phyloP scores from a whole-genome alignment of 2,888 invertebrate genomes.

The Pristionchus japonicus region DNA sequence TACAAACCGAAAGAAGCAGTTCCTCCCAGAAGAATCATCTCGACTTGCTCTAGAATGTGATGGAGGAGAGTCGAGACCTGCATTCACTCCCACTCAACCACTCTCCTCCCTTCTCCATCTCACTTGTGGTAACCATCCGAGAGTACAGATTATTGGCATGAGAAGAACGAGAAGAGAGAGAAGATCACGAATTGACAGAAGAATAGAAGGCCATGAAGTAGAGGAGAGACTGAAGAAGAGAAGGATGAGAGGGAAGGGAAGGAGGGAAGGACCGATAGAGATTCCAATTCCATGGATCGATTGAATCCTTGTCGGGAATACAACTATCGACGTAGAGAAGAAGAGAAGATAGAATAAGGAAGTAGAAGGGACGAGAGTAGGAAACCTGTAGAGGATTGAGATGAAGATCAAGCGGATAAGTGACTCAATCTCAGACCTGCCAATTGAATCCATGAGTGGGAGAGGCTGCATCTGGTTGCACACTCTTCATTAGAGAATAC shows the following conservation, averaged over 20 bases:
- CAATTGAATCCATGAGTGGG: slow-evolving; percentile 86
- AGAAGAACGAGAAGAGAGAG: slow-evolving; percentile 83
- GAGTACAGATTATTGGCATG: slow-evolving; percentile 93
- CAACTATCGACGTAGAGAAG: slow-evolving; percentile 76
- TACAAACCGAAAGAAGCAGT: slow-evolving; percentile 81
- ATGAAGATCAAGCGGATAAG: not conserved
- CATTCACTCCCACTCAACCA: slow-evolving; percentile 40
- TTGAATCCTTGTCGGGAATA: slow-evolving; percentile 34
- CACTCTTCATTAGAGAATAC: slow-evolving; percentile 83
- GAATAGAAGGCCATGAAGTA: slow-evolving; percentile 45
- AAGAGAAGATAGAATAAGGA: slow-evolving; percentile 84
- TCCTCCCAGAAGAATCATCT: slow-evolving; percentile 82
- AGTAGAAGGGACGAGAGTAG: slow-evolving; percentile 85
- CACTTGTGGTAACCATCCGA: slow-evolving; percentile 94
- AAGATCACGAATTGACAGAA: slow-evolving; percentile 63
- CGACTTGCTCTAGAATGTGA: slow-evolving; percentile 92
- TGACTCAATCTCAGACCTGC: slow-evolving; percentile 58
- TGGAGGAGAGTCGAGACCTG: slow-evolving; percentile 92
- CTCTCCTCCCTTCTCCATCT: not conserved
- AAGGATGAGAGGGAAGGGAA: too few species aligned
- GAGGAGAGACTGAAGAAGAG: slow-evolving; percentile 23
- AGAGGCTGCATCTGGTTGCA: slow-evolving; percentile 98
- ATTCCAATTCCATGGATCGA: slow-evolving; percentile 64
- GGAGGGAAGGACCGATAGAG: slow-evolving; percentile 52
- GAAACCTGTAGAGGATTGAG: slow-evolving; percentile 68